Evolutionary conservation across 2,797 vertebrate genomes (phyloP).

Genomic region (Cyclopterus lumpus): DNA sequence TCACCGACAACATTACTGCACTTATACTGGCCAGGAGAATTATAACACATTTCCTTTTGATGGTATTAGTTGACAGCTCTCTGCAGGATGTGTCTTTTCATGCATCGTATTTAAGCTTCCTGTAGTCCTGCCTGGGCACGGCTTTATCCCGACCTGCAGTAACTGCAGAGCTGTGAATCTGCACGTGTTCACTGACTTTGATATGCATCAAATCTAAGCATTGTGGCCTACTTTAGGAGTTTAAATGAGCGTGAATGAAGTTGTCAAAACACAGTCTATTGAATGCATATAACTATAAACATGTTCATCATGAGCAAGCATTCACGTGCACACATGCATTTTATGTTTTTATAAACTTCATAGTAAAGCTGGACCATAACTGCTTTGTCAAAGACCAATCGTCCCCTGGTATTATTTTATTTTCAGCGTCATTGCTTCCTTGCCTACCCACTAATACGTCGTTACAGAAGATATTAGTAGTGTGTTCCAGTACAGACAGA

Average conservation of each 20-base stretch:
- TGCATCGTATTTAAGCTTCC: constrained; percentile 35
- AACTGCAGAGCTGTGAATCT: constrained; percentile 38
- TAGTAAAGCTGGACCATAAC: constrained; percentile 3
- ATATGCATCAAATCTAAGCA: constrained; percentile 35
- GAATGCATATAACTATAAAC: not conserved
- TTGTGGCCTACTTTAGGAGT: constrained; percentile 44
- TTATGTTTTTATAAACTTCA: constrained; percentile 9
- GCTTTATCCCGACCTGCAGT: constrained; percentile 26
- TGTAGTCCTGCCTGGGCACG: constrained; percentile 24
- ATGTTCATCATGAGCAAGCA: not conserved
- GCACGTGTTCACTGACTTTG: constrained; percentile 33
- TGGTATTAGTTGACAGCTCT: constrained; percentile 42
- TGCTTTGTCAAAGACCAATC: not conserved
- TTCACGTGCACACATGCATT: constrained; percentile 12
- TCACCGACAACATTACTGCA: constrained; percentile 36
- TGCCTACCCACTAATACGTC: constrained; percentile 44
- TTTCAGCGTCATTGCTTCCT: constrained; percentile 48
- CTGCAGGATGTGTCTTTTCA: constrained; percentile 29
- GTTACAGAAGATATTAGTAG: constrained; percentile 49
- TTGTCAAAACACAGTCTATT: constrained; percentile 28
- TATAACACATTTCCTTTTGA: constrained; percentile 50
- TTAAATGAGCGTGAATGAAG: constrained; percentile 30
- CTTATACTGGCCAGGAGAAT: constrained; percentile 33
- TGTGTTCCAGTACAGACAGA: constrained; percentile 22
- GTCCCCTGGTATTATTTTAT: constrained; percentile 63